phyloP scores from a whole-genome alignment of 2,797 vertebrate genomes.

The Kryptolebias ocellatus region DNA sequence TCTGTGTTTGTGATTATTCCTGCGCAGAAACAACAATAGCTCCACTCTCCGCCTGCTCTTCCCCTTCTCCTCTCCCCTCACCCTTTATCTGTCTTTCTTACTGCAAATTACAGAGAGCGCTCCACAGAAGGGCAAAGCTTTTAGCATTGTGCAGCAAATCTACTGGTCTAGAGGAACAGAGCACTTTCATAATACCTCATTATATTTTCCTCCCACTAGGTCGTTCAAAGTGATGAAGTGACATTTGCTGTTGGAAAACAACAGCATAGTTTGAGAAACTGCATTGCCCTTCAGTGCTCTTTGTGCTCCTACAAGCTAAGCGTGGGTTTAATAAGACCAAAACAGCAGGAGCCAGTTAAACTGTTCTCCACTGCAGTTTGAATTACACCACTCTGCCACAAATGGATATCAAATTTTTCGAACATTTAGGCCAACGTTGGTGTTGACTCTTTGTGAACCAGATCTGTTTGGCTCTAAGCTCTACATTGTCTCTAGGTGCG shows the following conservation, averaged over 20 bases:
- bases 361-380: constrained; percentile 8
- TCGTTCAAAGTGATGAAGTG: constrained; percentile 32
- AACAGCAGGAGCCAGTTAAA: constrained; percentile 24
- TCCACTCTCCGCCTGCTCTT: background rate
- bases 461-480: no score
- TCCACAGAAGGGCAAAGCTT: constrained; percentile 49
- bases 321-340: constrained; percentile 30
- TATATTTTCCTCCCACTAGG: constrained; percentile 15
- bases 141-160: constrained; percentile 40
- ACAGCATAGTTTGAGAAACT: constrained; percentile 22
- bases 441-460: constrained; percentile 7
- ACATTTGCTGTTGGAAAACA: constrained; percentile 26
- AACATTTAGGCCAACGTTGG: constrained; percentile 1
- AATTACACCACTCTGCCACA: constrained; percentile 16
- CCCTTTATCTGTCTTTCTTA: constrained; percentile 22
- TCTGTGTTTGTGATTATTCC: no score
- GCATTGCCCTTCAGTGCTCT: constrained; percentile 8
- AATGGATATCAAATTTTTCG: constrained; percentile 4
- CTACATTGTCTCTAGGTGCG: no score
- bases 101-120: constrained; percentile 19
- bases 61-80: background rate
- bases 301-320: constrained; percentile 30
- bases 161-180: constrained; percentile 28
- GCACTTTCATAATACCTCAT: constrained; percentile 20
- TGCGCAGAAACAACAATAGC: no score